These are phyloP conservation scores for Glomeris maerens DNA, from an alignment of 1,140 invertebrate genomes.

Conservation along the genomic window DNA sequence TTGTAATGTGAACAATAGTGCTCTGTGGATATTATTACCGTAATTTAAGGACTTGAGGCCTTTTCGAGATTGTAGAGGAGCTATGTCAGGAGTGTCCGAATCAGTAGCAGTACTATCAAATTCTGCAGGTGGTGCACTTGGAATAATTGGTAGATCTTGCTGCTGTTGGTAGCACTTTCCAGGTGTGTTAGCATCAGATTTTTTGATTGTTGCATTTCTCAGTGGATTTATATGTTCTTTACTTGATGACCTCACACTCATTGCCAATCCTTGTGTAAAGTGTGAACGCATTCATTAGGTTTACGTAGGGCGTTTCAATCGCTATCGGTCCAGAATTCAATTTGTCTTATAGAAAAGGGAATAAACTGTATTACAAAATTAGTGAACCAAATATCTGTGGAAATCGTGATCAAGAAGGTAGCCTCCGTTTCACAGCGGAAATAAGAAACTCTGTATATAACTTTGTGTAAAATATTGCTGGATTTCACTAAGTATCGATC, in stretches of 20 bases:
- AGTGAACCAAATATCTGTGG: neutral
- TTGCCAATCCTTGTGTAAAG: neutral
- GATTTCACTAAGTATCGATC: too few relatives aligned
- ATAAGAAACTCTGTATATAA: too few relatives aligned
- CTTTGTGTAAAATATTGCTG: too few relatives aligned
- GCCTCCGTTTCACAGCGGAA: too few relatives aligned
- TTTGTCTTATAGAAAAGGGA: too few relatives aligned
- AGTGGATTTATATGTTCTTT: neutral
- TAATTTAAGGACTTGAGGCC: neutral
- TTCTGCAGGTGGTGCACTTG: constrained; percentile 6
- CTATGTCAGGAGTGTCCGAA: constrained; percentile 6
- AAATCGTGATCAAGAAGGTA: too few relatives aligned
- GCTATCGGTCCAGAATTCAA: too few relatives aligned
- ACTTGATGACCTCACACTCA: neutral
- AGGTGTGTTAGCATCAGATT: neutral
- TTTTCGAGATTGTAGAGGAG: neutral
- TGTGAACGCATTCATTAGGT: too few relatives aligned
- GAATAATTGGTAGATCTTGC: neutral
- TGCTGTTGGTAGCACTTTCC: neutral
- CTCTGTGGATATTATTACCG: neutral
- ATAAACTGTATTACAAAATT: neutral
- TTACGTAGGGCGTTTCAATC: too few relatives aligned
- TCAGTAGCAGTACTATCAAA: neutral
- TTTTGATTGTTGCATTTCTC: neutral
- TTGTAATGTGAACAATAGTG: neutral